Evolutionary conservation across 2,113 vertebrate genomes (phyloP), one percentile per base, ranked within the genome.

Genomic region (Corydoras maculifer): DNA sequence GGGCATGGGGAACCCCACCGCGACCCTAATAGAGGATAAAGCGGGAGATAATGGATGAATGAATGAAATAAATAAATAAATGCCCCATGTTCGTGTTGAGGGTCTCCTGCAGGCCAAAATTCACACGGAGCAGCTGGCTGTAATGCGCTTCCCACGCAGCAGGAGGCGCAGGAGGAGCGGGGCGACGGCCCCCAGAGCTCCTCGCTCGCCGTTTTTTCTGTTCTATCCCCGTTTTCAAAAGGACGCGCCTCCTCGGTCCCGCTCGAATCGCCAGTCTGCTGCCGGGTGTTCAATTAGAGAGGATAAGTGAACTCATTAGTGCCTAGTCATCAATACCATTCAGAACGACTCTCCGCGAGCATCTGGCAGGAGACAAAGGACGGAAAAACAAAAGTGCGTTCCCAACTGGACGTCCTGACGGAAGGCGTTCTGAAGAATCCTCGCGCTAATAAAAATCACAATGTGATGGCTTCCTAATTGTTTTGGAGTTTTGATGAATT

Each of bases 221-320:
- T 43, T 43, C 7, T 43, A 5, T 43, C 7, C 35, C 4, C 7
- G 4, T 30, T 50, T 49, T 25, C 29, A 58, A 66, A 50, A 32
- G 11, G 30, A 11, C n/a, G 13, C 5, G 51, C 43, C n/a, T 14
- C 35, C 58, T 55, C 18, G 35, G 58, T 48, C 14, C 63, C 0
- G 9, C 49, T 35, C 49, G 31, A 66, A 73, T 73, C 11, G 3
- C 64, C 66, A 78, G 87, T 85, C 83, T 84, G 80, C 81, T 80
- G 83, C 84, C 80, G 83, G 83, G 76, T 84, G 86, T 88, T 86
- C 86, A 89, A 87, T 88, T 86, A 86, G 83, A 87, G 84, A 86
- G 83, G 87, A 90, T 86, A 85, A 86, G 82, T 87, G 82, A 79
- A 82, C 83, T 81, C 84, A 89, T 90, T 88, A 90, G 88, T 88